A percentile compares a stretch with the other conserved stretches of the same genome.
Evolutionary conservation across 2,888 invertebrate genomes (phyloP).

Genomic region (Drosophila rellima): DNA sequence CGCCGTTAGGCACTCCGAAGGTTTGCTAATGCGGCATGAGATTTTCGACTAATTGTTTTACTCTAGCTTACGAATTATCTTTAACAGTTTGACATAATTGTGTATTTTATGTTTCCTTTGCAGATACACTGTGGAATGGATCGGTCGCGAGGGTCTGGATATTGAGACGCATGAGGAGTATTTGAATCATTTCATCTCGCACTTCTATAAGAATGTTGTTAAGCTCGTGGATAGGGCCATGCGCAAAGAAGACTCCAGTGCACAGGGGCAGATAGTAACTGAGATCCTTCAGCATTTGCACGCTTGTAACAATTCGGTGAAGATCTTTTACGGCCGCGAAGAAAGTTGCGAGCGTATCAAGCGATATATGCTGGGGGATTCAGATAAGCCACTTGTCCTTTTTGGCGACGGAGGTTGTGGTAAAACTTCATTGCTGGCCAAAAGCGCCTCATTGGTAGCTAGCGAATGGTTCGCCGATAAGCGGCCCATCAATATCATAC

Average conservation of each 20-base stretch:
- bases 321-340: slow-evolving; percentile 97
- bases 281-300: slow-evolving; percentile 98
- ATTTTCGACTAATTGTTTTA: too few species aligned
- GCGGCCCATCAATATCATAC: slow-evolving; percentile 93
- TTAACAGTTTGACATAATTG: background rate
- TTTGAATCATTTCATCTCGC: slow-evolving; percentile 96
- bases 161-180: slow-evolving; percentile 97
- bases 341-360: slow-evolving; percentile 93
- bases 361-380: slow-evolving; percentile 93
- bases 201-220: slow-evolving; percentile 96
- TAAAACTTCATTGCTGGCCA: slow-evolving; percentile 97
- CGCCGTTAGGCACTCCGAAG: too few species aligned
- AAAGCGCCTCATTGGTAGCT: slow-evolving; percentile 93
- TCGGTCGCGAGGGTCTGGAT: slow-evolving; percentile 97
- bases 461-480: slow-evolving; percentile 91
- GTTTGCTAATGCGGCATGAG: too few species aligned
- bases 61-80: too few species aligned
- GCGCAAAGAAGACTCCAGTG: slow-evolving; percentile 97
- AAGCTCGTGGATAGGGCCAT: slow-evolving; percentile 97
- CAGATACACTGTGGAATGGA: slow-evolving; percentile 98
- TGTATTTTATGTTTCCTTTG: background rate
- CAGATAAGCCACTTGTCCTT: slow-evolving; percentile 95
- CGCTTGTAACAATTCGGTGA: slow-evolving; percentile 96
- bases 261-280: slow-evolving; percentile 96
- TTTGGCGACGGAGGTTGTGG: slow-evolving; percentile 99